Base-by-base conservation (phyloP, 1,140 invertebrate species). In the Lordiphosa collinella region DNA sequence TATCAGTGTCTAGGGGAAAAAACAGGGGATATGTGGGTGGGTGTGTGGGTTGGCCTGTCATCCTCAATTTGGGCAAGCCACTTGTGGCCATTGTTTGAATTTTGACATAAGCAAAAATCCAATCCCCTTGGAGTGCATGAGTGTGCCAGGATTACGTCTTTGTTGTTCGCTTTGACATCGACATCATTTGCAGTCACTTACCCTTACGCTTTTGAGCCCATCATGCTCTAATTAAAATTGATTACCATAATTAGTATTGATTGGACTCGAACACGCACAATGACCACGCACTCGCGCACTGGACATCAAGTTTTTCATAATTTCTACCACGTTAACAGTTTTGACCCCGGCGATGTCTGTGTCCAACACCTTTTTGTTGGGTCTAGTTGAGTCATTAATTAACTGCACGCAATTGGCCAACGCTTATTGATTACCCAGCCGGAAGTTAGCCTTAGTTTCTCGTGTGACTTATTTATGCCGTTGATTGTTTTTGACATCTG, bases 241-340 rank as follows among this genome's bases (percentile, higher is more conserved):
- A 82, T 82, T 82, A 84, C 72, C 62, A 78, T 84, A 82, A 78
- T 82, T 84, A 54, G 35, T 84, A 82, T 82, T 84, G 78, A 82
- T 82, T 69, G 72, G 50, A 43, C 46, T 16, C 25, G 16, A 46
- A 50, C 78, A 82, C 78, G 78, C 78, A 84, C 67, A 60, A 36
- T 60, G 59, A 57, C 55, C 75, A 69, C n/a, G 52, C 65, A 41
- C 16, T 56, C 13, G 32, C 32, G 18, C 31, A 25, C 35, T 18
- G 47, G 31, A 12, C 12, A 18, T 37, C 22, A 44, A 29, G 53
- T 49, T 32, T 41, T 56, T 41, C 61, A 56, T 63, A 57, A 72
- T 72, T 79, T 59, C 37, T 41, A 13, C 52, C 59, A 54, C 65
- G 75, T 66, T 61, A 79, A 80, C 55, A 56, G 52, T 69, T 66